phyloP scores from a whole-genome alignment of 2,888 invertebrate genomes.

The Syritta pipiens region DNA sequence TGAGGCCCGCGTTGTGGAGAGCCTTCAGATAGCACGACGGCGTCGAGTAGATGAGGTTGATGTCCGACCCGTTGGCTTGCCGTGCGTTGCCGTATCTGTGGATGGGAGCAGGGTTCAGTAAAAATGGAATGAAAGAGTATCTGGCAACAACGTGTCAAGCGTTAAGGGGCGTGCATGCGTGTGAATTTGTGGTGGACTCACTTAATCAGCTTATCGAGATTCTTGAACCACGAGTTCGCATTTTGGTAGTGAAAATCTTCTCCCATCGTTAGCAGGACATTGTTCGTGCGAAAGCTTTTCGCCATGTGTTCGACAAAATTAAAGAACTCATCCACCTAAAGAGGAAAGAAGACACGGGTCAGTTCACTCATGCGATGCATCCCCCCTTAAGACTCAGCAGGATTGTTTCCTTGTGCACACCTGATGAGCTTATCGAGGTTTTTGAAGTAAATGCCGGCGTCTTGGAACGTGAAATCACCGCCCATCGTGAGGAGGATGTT shows the following conservation, averaged over 20 bases:
- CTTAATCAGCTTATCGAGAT: slow-evolving; percentile 93
- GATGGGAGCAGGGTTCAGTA: not conserved
- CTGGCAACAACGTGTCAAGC: too few species aligned
- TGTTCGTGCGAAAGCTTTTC: slow-evolving; percentile 83
- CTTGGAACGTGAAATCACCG: slow-evolving; percentile 92
- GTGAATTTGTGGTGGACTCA: slow-evolving; percentile 80
- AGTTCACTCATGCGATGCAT: slow-evolving; percentile 29
- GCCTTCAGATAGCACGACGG: slow-evolving; percentile 91
- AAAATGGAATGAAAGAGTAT: not conserved
- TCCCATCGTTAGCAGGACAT: slow-evolving; percentile 95
- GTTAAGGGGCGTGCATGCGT: slow-evolving; percentile 54
- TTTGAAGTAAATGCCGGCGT: slow-evolving; percentile 88
- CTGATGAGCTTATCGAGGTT: slow-evolving; percentile 92
- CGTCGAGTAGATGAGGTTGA: slow-evolving; percentile 91
- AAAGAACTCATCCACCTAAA: slow-evolving; percentile 82
- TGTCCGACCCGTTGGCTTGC: slow-evolving; percentile 81
- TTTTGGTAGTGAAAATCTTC: slow-evolving; percentile 93
- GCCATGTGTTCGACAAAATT: slow-evolving; percentile 81
- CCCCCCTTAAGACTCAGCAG: slow-evolving; percentile 32
- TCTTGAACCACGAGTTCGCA: slow-evolving; percentile 88
- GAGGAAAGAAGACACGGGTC: slow-evolving; percentile 24
- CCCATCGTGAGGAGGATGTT: slow-evolving; percentile 94
- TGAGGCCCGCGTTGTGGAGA: slow-evolving; percentile 84
- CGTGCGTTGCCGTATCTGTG: slow-evolving; percentile 76
- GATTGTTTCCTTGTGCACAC: slow-evolving; percentile 67